These are phyloP conservation scores for Lycaon pictus DNA, from an alignment of 2,113 vertebrate genomes.

Conservation along the genomic window DNA sequence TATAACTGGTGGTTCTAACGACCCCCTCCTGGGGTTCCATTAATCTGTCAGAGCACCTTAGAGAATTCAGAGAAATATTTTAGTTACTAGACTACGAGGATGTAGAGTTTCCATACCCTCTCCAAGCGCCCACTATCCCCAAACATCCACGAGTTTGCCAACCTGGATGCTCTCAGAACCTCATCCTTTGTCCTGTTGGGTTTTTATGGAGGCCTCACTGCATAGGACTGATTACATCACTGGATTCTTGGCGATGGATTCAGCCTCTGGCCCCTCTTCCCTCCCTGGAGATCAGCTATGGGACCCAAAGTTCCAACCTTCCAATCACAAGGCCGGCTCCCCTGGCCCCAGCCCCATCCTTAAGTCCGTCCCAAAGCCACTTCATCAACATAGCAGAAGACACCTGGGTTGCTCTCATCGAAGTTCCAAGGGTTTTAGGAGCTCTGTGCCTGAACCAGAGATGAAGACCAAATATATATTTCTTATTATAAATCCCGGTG, in stretches of 20 bases:
- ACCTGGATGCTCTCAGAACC: not conserved
- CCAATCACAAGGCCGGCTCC: not conserved
- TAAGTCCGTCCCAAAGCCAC: not conserved
- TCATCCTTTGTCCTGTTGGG: not conserved
- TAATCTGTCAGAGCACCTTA: not conserved
- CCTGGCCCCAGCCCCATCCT: not conserved
- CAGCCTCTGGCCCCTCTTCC: not conserved
- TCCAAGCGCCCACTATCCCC: too few species aligned
- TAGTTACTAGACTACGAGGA: not conserved
- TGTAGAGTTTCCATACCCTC: not conserved
- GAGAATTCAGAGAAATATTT: too few species aligned
- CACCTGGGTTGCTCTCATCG: not conserved
- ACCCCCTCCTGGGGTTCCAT: not conserved
- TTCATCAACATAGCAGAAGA: not conserved
- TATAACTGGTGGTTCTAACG: fast-evolving
- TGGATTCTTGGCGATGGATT: not conserved
- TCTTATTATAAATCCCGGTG: not conserved
- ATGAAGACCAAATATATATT: not conserved
- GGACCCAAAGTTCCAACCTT: not conserved
- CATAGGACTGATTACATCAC: too few species aligned
- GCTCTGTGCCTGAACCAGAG: not conserved
- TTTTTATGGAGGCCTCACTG: not conserved
- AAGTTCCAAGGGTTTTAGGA: not conserved
- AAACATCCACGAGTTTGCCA: not conserved
- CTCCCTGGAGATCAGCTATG: not conserved